Evolutionary conservation across 2,888 invertebrate genomes (phyloP), one percentile per base, ranked within the genome.

Genomic region (Iphiclides podalirius): DNA sequence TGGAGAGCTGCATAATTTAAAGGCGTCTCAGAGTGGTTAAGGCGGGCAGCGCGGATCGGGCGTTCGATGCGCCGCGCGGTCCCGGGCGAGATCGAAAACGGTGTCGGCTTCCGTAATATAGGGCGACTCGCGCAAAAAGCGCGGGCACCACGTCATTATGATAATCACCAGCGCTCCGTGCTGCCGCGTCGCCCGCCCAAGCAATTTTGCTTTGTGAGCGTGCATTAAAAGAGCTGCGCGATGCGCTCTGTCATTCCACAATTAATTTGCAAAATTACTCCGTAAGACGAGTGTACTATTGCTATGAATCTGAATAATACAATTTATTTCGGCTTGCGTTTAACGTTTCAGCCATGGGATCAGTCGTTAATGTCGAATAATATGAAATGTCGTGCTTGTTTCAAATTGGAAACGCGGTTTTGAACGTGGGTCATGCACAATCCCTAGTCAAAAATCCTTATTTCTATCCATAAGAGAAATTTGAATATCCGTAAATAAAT

Each of bases 1-100:
- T 84, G 73, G 81, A 82, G 76, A 79, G 78, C 82, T 85, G 83
- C 83, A 88, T 87, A 86, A 85, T 85, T 86, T 84, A 88, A 84
- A 79, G 82, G 72, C 73, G 64, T 75, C 77, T 79, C 76, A 64
- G 70, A 75, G 79, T 71, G 72, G 75, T 75, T 77, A 71, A 75
- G 66, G 69, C 70, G 72, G 70, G 69, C 68, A 65, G 64, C 63
- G n/a, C n/a, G n/a, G n/a, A n/a, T n/a, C n/a, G 68, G 66, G 70
- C 70, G 64, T 65, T 65, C 48, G 54, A 55, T 55, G 57, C 55
- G 52, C 47, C 40, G 54, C 39, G 46, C 54, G 47, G 47, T 50
- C 56, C 55, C 54, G 54, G 52, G 54, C 58, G 45, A 61, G 61
- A 66, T 66, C 62, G 53, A 55, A 60, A 64, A 81, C 69, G 71